A percentile compares a stretch with the other conserved stretches of the same genome.
phyloP scores from a whole-genome alignment of 2,888 invertebrate genomes.

The Cryptophagus acutangulus region DNA sequence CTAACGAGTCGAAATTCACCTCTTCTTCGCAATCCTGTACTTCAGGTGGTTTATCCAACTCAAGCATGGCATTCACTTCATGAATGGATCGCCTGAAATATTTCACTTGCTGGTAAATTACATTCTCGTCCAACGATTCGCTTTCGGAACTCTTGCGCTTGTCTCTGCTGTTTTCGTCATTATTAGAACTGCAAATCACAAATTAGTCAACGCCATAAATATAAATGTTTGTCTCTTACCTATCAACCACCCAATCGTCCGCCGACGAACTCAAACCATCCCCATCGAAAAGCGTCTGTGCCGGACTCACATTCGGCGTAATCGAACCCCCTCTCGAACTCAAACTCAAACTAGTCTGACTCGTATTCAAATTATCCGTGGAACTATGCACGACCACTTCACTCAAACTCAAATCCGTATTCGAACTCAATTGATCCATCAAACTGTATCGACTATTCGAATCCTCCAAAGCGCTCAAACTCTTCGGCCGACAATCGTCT shows the following conservation, averaged over 20 bases:
- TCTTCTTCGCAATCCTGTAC: conserved; percentile 20
- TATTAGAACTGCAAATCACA: conserved; percentile 13
- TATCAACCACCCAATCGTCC: conserved; percentile 21
- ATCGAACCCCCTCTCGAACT: conserved; percentile 39
- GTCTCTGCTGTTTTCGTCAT: conserved; percentile 29
- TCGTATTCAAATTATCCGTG: conserved; percentile 49
- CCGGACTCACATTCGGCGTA: conserved; percentile 41
- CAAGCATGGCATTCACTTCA: conserved; percentile 63
- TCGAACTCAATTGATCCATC: conserved; percentile 32
- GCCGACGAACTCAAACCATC: conserved; percentile 13
- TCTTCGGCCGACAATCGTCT: conserved; percentile 40
- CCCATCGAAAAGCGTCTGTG: conserved; percentile 18
- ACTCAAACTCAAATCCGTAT: conserved; percentile 40
- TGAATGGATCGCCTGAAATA: conserved; percentile 68
- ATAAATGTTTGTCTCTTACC: too few species aligned
- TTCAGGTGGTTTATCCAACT: conserved; percentile 29
- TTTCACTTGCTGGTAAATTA: conserved; percentile 71
- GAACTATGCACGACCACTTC: conserved; percentile 41
- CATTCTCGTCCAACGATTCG: conserved; percentile 44
- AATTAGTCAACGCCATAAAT: too few species aligned
- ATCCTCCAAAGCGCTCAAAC: conserved; percentile 42
- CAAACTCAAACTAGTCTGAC: conserved; percentile 41
- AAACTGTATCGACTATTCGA: conserved; percentile 23
- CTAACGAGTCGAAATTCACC: conserved; percentile 38
- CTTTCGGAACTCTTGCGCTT: conserved; percentile 42